Base-by-base conservation (phyloP, 1,140 invertebrate species). In the Kradibia gibbosae region DNA sequence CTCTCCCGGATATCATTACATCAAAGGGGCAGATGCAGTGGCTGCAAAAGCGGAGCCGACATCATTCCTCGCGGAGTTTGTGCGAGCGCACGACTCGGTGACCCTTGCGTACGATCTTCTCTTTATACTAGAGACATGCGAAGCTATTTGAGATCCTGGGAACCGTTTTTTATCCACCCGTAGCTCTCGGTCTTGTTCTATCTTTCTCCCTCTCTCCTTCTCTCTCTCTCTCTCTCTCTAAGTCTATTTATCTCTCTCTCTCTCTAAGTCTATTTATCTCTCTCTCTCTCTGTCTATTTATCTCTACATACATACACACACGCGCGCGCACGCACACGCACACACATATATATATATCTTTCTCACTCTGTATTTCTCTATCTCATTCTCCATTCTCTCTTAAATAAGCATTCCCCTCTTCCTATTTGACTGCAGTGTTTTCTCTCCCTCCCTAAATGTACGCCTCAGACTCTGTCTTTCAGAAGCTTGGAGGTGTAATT, bases 81-180 rank as follows among this genome's bases (percentile, higher is more conserved):
- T 15, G 31, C 28, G 85, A 84, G 5, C n/a, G 34, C 22, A 20
- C 22, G 11, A 86, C 85, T 79, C 84, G 86, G 86, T 86, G 87
- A 85, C 81, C 85, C 84, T 73, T 84, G 73, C 86, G 85, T 86
- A 88, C 86, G 86, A 89, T 90, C 88, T 90, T 89, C 87, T 86
- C 85, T 89, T 90, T 89, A 87, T 88, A 85, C 65, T 39, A 67
- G 84, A 87, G 88, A 89, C 86, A 89, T 87, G 85, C 86, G 88
- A 89, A 87, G 86, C 89, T 84, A 88, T 90, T 90, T 86, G 88
- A 89, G 73, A 87, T 88, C 89, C 88, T 90, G 89, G 89, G 89
- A 90, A 90, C 89, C 86, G 86, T 89, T 89, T 88, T 89, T 87
- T 85, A n/a, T n/a, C n/a, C n/a, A n/a, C n/a, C n/a, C n/a, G n/a